Percentiles rank a stretch among this genome's conserved stretches.
phyloP scores from a whole-genome alignment of 2,888 invertebrate species.

The Diaphora mendica region DNA sequence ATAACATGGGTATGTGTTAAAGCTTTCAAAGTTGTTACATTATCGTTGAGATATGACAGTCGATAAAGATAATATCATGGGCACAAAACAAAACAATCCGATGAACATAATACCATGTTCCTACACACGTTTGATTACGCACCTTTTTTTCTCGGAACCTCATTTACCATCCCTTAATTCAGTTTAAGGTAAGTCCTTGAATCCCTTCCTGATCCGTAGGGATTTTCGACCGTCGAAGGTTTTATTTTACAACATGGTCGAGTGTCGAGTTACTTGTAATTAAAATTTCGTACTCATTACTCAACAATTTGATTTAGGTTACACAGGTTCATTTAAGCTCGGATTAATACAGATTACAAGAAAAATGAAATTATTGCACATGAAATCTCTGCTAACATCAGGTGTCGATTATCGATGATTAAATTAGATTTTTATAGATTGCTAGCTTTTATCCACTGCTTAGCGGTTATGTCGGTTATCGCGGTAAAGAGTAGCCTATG shows the following conservation, averaged over 20 bases:
- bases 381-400: background rate
- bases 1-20: background rate
- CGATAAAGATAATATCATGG: slow-evolving; percentile 11
- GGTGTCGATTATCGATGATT: background rate
- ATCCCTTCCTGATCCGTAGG: background rate
- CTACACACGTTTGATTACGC: background rate
- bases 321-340: background rate
- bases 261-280: background rate
- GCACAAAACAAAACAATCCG: slow-evolving; percentile 13
- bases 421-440: background rate
- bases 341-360: too few relatives aligned
- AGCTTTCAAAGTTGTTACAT: slow-evolving; percentile 16
- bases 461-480: too few relatives aligned
- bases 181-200: background rate
- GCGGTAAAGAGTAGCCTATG: too few relatives aligned
- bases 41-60: slow-evolving; percentile 4
- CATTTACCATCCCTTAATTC: background rate
- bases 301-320: background rate
- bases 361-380: too few relatives aligned
- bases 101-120: background rate
- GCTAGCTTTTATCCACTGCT: too few relatives aligned
- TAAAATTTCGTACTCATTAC: background rate
- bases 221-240: background rate
- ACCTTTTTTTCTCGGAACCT: background rate
- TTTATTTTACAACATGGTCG: background rate